These are phyloP conservation scores for Centropristis striata DNA, from an alignment of 2,113 vertebrate species.

Conservation along the genomic window DNA sequence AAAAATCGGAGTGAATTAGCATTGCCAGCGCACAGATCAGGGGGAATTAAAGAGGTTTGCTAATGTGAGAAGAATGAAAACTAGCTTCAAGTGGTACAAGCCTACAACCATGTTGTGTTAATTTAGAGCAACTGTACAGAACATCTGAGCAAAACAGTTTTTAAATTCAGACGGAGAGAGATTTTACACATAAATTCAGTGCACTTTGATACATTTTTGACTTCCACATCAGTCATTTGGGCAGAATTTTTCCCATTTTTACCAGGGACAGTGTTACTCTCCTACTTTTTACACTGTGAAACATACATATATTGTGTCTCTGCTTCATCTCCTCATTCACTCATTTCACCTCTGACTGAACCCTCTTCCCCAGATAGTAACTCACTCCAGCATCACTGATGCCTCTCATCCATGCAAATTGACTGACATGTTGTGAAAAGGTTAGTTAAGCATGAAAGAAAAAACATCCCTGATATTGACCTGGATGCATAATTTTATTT, in stretches of 20 bases:
- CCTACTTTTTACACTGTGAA: background rate
- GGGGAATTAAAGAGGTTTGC: slow-evolving; percentile 31
- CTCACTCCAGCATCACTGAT: background rate
- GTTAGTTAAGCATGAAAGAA: background rate
- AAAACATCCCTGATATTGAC: background rate
- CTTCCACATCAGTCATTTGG: too few relatives aligned
- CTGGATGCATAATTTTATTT: background rate
- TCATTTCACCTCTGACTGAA: background rate
- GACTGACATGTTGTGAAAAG: background rate
- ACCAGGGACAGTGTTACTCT: background rate
- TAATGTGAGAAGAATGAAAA: slow-evolving; percentile 28
- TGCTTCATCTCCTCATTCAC: background rate
- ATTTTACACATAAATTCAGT: background rate
- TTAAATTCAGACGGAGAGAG: background rate
- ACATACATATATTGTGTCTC: background rate
- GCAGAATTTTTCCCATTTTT: background rate
- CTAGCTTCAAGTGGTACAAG: background rate
- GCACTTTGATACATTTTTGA: background rate
- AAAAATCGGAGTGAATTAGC: slow-evolving; percentile 65
- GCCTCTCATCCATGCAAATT: background rate
- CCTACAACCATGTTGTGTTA: background rate
- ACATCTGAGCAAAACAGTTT: background rate
- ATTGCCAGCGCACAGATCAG: slow-evolving; percentile 39
- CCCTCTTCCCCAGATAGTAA: background rate
- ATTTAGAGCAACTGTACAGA: background rate